Percentiles rank a stretch among this genome's conserved stretches.
Conservation (phyloP, 2,888 invertebrate species). For the Diogma glabrata region DNA sequence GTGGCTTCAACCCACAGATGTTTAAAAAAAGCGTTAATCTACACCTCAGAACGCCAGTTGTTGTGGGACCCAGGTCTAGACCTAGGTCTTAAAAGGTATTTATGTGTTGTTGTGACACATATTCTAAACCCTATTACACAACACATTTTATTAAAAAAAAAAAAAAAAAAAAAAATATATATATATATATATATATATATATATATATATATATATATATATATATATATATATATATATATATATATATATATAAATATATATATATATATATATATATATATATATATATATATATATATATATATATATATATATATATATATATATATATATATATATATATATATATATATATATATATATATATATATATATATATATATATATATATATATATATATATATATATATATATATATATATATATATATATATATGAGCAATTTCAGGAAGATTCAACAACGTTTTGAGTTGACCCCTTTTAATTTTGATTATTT, state of each 20-base stretch:
- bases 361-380: slow-evolving; percentile 4
- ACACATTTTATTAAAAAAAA: too few relatives aligned
- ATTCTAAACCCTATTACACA: too few relatives aligned
- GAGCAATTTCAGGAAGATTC: neutral
- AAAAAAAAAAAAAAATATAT: too few relatives aligned
- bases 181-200: neutral
- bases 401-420: neutral
- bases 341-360: slow-evolving; percentile 5
- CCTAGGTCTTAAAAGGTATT: too few relatives aligned
- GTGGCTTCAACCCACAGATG: too few relatives aligned
- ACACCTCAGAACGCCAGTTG: too few relatives aligned
- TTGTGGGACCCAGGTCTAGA: too few relatives aligned
- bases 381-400: slow-evolving; percentile 3
- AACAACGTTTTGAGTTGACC: neutral
- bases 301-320: neutral
- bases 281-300: slow-evolving; percentile 5
- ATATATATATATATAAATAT: neutral
- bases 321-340: slow-evolving; percentile 3
- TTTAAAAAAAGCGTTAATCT: too few relatives aligned
- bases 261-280: slow-evolving; percentile 4
- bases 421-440: slow-evolving; percentile 3
- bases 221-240: neutral
- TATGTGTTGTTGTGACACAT: too few relatives aligned
- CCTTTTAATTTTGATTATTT: too few relatives aligned
- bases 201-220: slow-evolving; percentile 3